phyloP scores from a whole-genome alignment of 92 coral and sea anemone genomes.

The Siderastrea radians region DNA sequence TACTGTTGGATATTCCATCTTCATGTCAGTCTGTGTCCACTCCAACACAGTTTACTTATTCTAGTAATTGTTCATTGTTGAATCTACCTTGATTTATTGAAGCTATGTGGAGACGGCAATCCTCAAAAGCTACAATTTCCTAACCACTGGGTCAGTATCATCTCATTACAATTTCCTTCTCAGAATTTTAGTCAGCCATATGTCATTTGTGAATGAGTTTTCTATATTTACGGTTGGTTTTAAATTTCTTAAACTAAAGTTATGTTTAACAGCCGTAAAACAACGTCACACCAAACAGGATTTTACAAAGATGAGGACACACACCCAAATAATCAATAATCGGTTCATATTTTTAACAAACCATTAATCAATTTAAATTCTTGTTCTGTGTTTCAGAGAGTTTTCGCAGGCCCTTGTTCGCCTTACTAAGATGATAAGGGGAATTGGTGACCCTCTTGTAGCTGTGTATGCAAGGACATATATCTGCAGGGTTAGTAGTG shows the following conservation, averaged over 20 bases:
- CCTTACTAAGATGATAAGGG: conserved; percentile 94
- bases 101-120: conserved; percentile 98
- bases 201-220: neutral
- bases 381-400: conserved; percentile 66
- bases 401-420: conserved; percentile 95
- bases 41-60: neutral
- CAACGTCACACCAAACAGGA: too few species aligned
- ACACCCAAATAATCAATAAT: too few species aligned
- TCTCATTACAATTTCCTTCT: neutral
- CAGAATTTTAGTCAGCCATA: neutral
- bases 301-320: too few species aligned
- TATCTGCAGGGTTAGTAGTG: conserved; percentile 87
- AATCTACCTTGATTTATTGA: conserved; percentile 34
- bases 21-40: too few species aligned
- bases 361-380: too few species aligned
- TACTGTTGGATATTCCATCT: too few species aligned
- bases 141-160: conserved; percentile 88
- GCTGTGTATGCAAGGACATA: conserved; percentile 96
- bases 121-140: conserved; percentile 92
- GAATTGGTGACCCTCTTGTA: conserved; percentile 97
- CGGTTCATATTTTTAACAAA: too few species aligned
- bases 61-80: neutral
- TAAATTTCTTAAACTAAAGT: neutral
- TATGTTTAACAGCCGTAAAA: neutral
- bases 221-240: too few species aligned